Percentiles rank a stretch among this genome's conserved stretches.
Evolutionary conservation across 2,797 vertebrate species (phyloP).

Genomic region (Pteronotus mesoamericanus): DNA sequence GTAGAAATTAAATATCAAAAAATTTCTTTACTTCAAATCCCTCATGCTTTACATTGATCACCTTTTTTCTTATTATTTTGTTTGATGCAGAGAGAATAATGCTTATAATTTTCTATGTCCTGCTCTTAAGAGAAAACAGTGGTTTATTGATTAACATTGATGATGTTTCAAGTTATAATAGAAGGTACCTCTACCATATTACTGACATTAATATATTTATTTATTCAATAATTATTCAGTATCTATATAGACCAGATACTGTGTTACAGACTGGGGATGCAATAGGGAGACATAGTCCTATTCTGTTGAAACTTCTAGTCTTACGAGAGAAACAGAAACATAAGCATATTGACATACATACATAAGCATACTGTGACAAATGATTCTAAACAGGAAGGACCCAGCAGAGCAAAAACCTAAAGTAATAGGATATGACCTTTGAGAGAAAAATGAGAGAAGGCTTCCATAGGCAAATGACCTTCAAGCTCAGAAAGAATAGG

Average conservation of each 20-base stretch:
- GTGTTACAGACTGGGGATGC: not conserved
- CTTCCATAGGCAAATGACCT: not conserved
- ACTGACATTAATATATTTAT: not conserved
- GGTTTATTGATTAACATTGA: not conserved
- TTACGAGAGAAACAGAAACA: not conserved
- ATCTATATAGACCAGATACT: not conserved
- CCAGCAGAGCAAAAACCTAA: not conserved
- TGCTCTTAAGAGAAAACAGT: not conserved
- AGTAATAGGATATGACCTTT: not conserved
- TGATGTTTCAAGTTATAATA: not conserved
- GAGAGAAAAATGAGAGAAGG: not conserved
- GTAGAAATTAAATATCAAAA: not conserved
- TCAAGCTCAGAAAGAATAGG: not conserved
- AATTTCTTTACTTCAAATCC: not conserved
- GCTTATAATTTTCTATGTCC: not conserved
- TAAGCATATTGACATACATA: not conserved
- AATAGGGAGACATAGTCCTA: not conserved
- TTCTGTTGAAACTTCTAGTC: not conserved
- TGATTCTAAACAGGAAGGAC: not conserved
- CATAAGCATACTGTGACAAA: not conserved
- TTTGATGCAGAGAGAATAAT: not conserved
- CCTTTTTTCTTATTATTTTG: not conserved
- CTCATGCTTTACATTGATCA: not conserved
- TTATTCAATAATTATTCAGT: not conserved
- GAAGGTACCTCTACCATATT: not conserved